Evolutionary conservation across 2,113 vertebrate species (phyloP).

Genomic region (Siphamia tubifer): DNA sequence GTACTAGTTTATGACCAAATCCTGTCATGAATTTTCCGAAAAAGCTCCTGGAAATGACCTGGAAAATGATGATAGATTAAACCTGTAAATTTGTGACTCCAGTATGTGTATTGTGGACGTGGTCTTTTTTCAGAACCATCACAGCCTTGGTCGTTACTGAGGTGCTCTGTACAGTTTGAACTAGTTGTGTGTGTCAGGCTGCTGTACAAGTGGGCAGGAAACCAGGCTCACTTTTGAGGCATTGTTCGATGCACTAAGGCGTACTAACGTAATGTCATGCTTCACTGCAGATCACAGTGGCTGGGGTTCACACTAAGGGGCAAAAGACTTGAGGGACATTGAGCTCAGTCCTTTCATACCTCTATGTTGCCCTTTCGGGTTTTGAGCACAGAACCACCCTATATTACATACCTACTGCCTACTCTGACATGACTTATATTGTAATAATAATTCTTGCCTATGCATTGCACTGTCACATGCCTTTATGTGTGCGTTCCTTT

Average conservation of each 20-base stretch:
- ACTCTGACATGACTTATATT: neutral
- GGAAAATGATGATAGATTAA: too few relatives aligned
- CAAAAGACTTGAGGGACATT: constrained; percentile 58
- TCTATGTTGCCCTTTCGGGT: constrained; percentile 17
- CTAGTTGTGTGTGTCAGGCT: neutral
- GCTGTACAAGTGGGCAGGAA: constrained; percentile 32
- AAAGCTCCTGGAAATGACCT: too few relatives aligned
- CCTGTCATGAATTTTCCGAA: too few relatives aligned
- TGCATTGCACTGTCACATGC: constrained; percentile 11
- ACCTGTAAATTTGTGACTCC: too few relatives aligned
- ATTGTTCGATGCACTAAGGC: constrained; percentile 68
- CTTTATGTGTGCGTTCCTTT: neutral
- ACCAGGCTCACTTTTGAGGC: constrained; percentile 59
- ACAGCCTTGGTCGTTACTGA: neutral
- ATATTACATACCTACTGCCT: neutral
- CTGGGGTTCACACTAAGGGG: constrained; percentile 57
- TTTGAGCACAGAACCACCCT: constrained; percentile 10
- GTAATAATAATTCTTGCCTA: too few relatives aligned
- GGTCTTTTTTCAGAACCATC: too few relatives aligned
- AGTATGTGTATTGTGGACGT: too few relatives aligned
- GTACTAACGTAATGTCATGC: constrained; percentile 71
- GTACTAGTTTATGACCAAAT: too few relatives aligned
- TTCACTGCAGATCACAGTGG: constrained; percentile 59
- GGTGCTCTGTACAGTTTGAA: neutral
- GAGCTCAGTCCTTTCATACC: constrained; percentile 40